Conservation (phyloP, 2,888 invertebrate species). For the Calliphora vomitoria region DNA sequence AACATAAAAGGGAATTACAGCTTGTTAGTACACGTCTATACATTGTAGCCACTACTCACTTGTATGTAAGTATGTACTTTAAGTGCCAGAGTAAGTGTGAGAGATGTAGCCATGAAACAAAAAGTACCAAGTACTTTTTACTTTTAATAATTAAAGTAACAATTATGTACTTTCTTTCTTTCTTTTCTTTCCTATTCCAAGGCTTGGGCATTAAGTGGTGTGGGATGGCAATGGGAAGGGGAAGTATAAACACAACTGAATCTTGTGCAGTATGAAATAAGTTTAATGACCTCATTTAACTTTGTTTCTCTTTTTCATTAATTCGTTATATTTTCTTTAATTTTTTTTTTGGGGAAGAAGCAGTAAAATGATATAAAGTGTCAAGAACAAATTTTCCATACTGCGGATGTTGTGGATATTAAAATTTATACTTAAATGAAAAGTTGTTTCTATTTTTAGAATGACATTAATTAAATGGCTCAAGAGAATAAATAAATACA, state of each 20-base stretch:
- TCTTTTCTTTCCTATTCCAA: background rate
- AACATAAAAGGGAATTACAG: background rate
- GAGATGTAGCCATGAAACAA: background rate
- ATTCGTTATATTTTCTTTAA: background rate
- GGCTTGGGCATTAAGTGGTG: background rate
- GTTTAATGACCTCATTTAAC: conserved; percentile 54
- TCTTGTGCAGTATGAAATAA: conserved; percentile 9
- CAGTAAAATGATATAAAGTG: conserved; percentile 46
- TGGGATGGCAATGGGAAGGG: background rate
- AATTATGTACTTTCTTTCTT: conserved; percentile 39
- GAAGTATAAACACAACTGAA: background rate
- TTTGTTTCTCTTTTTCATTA: background rate
- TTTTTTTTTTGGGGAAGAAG: conserved; percentile 3
- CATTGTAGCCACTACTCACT: background rate
- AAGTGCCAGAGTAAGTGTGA: background rate
- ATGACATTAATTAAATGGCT: conserved; percentile 18
- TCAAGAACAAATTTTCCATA: conserved; percentile 28
- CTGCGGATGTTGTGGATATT: conserved; percentile 14
- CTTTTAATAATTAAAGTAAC: conserved; percentile 55
- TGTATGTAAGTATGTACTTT: background rate
- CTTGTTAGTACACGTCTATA: background rate
- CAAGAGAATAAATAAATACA: conserved; percentile 13
- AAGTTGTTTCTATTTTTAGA: conserved; percentile 29
- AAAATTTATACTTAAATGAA: conserved; percentile 13
- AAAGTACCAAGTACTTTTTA: conserved; percentile 23